These are phyloP conservation scores for Galbula dea DNA, from an alignment of 2,113 vertebrate genomes.

Conservation along the genomic window DNA sequence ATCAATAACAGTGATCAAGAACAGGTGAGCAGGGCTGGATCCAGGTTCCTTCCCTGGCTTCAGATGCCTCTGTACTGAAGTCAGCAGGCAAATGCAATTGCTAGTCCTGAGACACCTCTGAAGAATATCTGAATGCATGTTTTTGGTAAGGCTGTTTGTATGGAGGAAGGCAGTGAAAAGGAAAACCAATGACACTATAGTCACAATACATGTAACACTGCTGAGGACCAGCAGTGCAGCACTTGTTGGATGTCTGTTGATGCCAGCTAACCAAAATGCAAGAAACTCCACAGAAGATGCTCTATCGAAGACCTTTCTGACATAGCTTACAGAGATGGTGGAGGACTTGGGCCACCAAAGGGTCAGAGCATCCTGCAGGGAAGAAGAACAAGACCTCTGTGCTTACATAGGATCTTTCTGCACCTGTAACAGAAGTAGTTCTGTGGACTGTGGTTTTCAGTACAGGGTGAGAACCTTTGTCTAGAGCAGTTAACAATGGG, in stretches of 20 bases:
- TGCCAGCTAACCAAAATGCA: not conserved
- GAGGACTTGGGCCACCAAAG: not conserved
- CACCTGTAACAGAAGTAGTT: not conserved
- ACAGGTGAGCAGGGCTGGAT: not conserved
- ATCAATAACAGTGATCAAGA: not conserved
- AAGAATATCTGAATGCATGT: not conserved
- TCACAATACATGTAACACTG: not conserved
- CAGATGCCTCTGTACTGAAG: not conserved
- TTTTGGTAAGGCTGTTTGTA: rapidly evolving
- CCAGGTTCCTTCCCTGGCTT: not conserved
- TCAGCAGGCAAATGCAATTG: not conserved
- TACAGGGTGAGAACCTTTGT: not conserved
- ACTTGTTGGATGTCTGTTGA: not conserved
- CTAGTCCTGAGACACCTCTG: not conserved
- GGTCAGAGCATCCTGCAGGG: not conserved
- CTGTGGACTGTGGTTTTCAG: not conserved
- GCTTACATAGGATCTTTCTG: not conserved
- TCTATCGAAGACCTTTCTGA: not conserved
- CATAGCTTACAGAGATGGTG: not conserved
- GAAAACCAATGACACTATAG: rapidly evolving
- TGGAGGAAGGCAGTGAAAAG: not conserved
- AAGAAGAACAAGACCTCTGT: not conserved
- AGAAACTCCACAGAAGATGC: not conserved
- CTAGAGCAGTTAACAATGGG: not conserved
- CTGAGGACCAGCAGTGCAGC: not conserved